Base-by-base conservation (phyloP, 64 coral and sea anemone species). In the Acropora tenuis region DNA sequence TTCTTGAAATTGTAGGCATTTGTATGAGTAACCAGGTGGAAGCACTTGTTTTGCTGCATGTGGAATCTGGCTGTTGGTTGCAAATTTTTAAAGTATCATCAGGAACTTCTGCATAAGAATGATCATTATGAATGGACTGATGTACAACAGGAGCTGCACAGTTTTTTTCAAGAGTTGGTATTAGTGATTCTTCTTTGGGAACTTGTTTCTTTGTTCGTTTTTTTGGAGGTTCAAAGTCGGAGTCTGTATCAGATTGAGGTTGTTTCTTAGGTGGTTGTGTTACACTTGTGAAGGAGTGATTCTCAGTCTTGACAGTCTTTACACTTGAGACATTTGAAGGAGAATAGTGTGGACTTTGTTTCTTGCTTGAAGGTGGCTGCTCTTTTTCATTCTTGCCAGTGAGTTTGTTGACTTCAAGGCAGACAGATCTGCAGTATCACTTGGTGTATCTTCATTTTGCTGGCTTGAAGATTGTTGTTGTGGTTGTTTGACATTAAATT, bases 21-120 rank as follows among this genome's bases (percentile, higher is more conserved):
- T 93, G 67, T 93, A 88, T 63, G 13, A 69, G 13, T 93, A 88
- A 16, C 47, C 74, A 78, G 86, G 75, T 48, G 91, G 65, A 80
- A 88, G 75, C 20, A 88, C 80, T 69, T 48, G 67, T 50, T 66
- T 59, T 50, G 72, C 45, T 50, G 71, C n/a, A 17, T 75, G 16
- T 41, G 90, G 83, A 79, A 92, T 71, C 41, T 47, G 66, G 2
- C 42, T 73, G 60, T 17, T 69, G 15, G 41, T 74, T 40, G 48
- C 17, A 63, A 55, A 55, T 9, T 55, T 55, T 55, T 55, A 55
- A 55, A 55, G 52, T 55, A 55, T 55, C 52, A 55, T 55, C 9
- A 47, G 78, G 41, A 79, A 19, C 48, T 6, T 82, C 15, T 20
- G 72, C n/a, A 92, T 92, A 92, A 86, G 40, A 65, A 60, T 86